Evolutionary conservation across 2,797 vertebrate genomes (phyloP).

Genomic region (Hypotaenidia okinawae): DNA sequence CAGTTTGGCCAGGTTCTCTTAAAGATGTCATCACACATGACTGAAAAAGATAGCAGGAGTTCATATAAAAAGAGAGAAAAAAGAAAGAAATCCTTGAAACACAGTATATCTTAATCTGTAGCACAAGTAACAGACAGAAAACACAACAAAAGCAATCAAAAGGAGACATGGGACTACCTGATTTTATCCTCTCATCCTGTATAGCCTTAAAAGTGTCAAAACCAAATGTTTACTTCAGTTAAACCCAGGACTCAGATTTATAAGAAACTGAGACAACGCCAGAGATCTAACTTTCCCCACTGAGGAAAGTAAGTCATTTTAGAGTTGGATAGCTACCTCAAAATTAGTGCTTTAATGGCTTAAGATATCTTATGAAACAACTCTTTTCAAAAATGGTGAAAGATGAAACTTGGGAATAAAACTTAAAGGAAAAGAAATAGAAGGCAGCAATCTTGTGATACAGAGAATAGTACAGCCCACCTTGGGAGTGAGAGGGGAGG

Average conservation of each 20-base stretch:
- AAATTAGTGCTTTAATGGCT: background rate
- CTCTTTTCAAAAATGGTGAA: background rate
- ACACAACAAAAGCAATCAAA: background rate
- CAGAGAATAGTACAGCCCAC: background rate
- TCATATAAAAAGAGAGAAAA: background rate
- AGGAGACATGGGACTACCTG: background rate
- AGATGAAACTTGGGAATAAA: background rate
- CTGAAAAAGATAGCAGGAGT: background rate
- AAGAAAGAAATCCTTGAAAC: background rate
- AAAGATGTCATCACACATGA: background rate
- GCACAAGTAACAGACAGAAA: background rate
- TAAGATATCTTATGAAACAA: background rate
- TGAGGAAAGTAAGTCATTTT: background rate
- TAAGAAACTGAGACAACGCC: background rate
- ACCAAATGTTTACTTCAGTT: background rate
- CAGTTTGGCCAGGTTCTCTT: background rate
- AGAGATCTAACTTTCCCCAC: background rate
- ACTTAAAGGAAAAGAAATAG: background rate
- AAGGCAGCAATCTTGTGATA: background rate
- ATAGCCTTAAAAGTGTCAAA: background rate
- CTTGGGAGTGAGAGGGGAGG: background rate
- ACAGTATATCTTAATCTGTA: background rate
- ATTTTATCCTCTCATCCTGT: background rate
- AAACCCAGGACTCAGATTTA: background rate
- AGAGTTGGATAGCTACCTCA: background rate